phyloP scores from a whole-genome alignment of 2,113 vertebrate species.

The Ranitomeya variabilis region DNA sequence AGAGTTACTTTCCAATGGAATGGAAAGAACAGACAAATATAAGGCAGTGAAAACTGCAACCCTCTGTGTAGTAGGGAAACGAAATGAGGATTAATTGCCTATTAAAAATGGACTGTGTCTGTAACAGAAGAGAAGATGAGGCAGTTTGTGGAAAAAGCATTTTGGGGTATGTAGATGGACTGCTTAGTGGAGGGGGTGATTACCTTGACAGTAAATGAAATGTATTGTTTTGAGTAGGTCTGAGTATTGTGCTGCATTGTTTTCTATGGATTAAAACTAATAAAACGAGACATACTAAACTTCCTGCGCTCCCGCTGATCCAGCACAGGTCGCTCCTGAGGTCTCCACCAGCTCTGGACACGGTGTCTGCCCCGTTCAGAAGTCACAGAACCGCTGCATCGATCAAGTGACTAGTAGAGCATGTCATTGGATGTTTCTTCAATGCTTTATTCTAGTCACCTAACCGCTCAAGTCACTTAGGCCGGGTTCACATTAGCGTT shows the following conservation, averaged over 20 bases:
- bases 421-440: no score
- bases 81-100: conserved; percentile 40
- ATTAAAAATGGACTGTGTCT: conserved; percentile 7
- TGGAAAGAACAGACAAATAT: conserved; percentile 49
- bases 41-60: conserved; percentile 39
- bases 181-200: neutral
- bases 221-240: neutral
- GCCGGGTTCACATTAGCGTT: no score
- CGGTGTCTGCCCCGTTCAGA: no score
- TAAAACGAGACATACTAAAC: no score
- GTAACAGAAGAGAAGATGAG: neutral
- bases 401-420: no score
- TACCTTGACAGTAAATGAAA: neutral
- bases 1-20: conserved; percentile 50
- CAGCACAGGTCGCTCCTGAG: no score
- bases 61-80: conserved; percentile 9
- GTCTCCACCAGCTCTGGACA: no score
- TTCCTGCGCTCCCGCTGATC: neutral
- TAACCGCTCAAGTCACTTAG: no score
- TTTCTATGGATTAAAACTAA: no score
- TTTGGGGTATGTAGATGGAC: neutral
- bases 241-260: neutral
- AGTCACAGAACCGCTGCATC: no score
- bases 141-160: neutral
- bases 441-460: no score